Evolutionary conservation across 2,797 vertebrate species (phyloP).

Genomic region (Enteromius fasciolatus): DNA sequence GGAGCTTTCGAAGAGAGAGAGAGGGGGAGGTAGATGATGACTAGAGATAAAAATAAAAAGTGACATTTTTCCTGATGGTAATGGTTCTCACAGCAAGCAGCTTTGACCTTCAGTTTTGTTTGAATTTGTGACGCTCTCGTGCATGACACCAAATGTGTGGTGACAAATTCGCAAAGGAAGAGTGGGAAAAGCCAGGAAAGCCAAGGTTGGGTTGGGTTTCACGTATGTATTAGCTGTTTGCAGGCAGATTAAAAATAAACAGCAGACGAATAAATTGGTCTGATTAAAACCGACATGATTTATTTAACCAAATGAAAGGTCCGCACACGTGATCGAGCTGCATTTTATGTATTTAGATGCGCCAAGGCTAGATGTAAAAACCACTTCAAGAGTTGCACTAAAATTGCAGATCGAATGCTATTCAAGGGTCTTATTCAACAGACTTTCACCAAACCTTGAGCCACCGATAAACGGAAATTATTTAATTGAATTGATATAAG

Average conservation of each 20-base stretch:
- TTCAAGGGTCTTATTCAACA: not conserved
- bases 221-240: constrained; percentile 45
- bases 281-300: not conserved
- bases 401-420: not conserved
- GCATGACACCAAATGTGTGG: constrained; percentile 66
- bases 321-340: not conserved
- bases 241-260: not conserved
- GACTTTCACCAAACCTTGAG: not conserved
- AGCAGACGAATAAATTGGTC: not conserved
- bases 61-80: constrained; percentile 65
- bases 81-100: constrained; percentile 56
- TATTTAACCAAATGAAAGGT: not conserved
- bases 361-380: not conserved
- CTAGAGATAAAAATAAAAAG: constrained; percentile 64
- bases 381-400: not conserved
- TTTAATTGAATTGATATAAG: not conserved
- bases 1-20: constrained; percentile 12
- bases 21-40: constrained; percentile 44
- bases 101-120: constrained; percentile 68
- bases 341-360: not conserved
- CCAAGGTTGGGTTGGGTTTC: constrained; percentile 59
- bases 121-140: constrained; percentile 56
- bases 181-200: constrained; percentile 43
- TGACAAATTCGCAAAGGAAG: constrained; percentile 61
- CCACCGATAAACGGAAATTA: not conserved